phyloP scores from a whole-genome alignment of 2,888 invertebrate genomes.

The Falcaria lacertinaria region DNA sequence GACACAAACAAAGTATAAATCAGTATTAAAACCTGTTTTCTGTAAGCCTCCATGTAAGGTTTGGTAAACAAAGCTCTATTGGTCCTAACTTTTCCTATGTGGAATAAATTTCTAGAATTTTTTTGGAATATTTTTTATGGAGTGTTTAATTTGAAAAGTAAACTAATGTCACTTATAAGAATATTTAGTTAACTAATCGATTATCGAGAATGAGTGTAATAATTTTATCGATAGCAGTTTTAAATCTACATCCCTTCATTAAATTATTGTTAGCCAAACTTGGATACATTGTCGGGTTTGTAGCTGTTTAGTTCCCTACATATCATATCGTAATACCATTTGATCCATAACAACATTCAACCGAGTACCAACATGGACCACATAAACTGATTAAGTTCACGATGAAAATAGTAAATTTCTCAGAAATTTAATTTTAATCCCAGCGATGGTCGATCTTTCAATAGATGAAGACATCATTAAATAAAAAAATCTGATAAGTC shows the following conservation, averaged over 20 bases:
- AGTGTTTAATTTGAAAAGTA: too few relatives aligned
- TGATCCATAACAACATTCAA: conserved; percentile 1
- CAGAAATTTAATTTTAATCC: neutral
- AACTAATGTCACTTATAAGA: too few relatives aligned
- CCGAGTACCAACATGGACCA: neutral
- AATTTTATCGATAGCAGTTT: neutral
- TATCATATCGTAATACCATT: conserved; percentile 1
- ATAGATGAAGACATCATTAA: neutral
- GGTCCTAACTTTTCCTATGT: too few relatives aligned
- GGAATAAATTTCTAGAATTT: too few relatives aligned
- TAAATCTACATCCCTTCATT: neutral
- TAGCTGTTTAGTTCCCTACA: conserved; percentile 5
- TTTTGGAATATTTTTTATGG: too few relatives aligned
- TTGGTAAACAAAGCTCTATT: too few relatives aligned
- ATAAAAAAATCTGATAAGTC: conserved; percentile 13
- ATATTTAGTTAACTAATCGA: too few relatives aligned
- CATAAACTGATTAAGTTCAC: neutral
- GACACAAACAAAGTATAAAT: too few relatives aligned
- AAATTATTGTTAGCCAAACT: conserved; percentile 11
- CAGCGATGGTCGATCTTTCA: neutral
- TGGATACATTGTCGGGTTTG: conserved; percentile 6
- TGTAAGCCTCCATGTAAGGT: too few relatives aligned
- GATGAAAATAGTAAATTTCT: neutral
- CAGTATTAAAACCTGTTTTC: too few relatives aligned
- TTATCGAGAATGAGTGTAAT: too few relatives aligned